phyloP scores from a whole-genome alignment of 2,888 invertebrate genomes.

The Drosophila seclusa region DNA sequence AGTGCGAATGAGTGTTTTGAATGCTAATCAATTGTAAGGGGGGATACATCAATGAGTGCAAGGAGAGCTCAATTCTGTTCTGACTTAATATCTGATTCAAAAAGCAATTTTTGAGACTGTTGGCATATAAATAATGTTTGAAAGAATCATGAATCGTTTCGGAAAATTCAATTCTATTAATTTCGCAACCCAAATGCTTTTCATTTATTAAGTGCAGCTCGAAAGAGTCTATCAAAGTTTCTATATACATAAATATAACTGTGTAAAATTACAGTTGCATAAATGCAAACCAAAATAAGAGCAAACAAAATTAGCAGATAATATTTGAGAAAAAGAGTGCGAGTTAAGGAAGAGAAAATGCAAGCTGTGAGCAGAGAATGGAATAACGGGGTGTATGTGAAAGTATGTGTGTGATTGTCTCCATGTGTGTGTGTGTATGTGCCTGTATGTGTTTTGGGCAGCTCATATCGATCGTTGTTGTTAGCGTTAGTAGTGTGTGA shows the following conservation, averaged over 20 bases:
- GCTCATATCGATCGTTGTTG: conserved; percentile 78
- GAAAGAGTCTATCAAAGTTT: background rate
- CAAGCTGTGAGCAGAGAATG: background rate
- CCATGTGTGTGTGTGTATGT: background rate
- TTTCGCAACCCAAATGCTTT: background rate
- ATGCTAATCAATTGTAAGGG: background rate
- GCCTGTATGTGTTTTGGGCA: conserved; percentile 8
- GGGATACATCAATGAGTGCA: background rate
- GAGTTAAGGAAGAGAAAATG: background rate
- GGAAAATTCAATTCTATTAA: background rate
- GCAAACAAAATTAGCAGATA: background rate
- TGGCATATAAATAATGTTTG: background rate
- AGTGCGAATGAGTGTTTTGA: conserved; percentile 19
- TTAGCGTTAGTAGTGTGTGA: conserved; percentile 52
- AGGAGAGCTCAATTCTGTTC: background rate
- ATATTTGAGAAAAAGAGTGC: background rate
- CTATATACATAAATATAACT: background rate
- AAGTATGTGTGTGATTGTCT: background rate
- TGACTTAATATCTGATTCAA: background rate
- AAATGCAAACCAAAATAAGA: background rate
- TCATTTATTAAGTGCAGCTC: background rate
- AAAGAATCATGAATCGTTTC: background rate
- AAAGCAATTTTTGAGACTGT: background rate
- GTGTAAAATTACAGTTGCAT: background rate
- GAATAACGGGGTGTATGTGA: background rate